phyloP scores from a whole-genome alignment of 1,140 invertebrate genomes.

The Chironomus tepperi region DNA sequence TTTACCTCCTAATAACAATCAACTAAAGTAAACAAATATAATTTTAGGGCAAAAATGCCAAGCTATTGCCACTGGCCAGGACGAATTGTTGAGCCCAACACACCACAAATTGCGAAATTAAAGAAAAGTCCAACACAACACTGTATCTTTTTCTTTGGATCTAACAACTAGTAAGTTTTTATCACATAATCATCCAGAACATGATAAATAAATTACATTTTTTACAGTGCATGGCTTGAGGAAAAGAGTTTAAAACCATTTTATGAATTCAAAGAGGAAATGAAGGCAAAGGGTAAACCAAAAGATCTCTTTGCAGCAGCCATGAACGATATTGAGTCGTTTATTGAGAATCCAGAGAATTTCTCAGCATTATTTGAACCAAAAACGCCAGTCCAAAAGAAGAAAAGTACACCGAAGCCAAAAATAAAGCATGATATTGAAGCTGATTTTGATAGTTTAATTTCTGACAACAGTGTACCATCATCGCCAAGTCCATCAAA shows the following conservation, averaged over 20 bases:
- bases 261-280: slow-evolving; percentile 12
- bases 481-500: background rate
- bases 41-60: slow-evolving; percentile 16
- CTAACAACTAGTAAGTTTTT: slow-evolving; percentile 82
- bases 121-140: background rate
- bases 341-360: slow-evolving; percentile 13
- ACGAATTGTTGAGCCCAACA: slow-evolving; percentile 11
- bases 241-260: background rate
- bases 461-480: background rate
- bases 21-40: background rate
- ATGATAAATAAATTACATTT: background rate
- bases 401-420: background rate
- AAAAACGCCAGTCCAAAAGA: slow-evolving; percentile 3
- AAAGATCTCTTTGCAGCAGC: background rate
- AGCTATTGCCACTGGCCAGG: background rate
- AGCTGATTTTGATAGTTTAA: slow-evolving; percentile 12
- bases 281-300: background rate
- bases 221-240: background rate
- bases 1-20: background rate
- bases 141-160: slow-evolving; percentile 90
- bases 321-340: background rate
- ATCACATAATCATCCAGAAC: background rate
- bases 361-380: slow-evolving; percentile 17
- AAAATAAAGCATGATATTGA: background rate
- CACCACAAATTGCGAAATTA: background rate